Evolutionary conservation across 2,888 invertebrate genomes (phyloP), one percentile per base, ranked within the genome.

Genomic region (Argynnis bischoffii): DNA sequence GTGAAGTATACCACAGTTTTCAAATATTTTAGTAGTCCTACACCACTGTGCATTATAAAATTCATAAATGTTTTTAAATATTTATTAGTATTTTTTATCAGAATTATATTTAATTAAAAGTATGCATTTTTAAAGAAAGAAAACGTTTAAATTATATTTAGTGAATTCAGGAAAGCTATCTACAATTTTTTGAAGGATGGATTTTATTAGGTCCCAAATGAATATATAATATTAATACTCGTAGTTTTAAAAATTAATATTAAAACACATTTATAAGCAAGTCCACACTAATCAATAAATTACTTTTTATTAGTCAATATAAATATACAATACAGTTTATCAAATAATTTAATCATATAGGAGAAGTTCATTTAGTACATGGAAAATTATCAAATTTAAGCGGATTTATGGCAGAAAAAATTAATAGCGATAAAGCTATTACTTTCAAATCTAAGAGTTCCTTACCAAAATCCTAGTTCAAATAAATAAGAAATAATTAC

Each of bases 1-100:
- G 73, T 70, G 67, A 70, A 63, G 63, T 70, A 61, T 55, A 72
- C 60, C 66, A 51, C 66, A 60, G 64, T 64, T 67, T 70, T 47
- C 21, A 55, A 63, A 54, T 56, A 63, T 56, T 51, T 47, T 46
- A 26, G 51, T 60, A 18, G 31, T 15, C 18, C 47, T 26, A n/a
- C 14, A 56, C 0, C 35, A 5, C 18, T 35, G 8, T 5, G 11
- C 11, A 26, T 26, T 26, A 0, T 26, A 26, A 5, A 26, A 26
- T 26, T 26, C 4, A 4, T 4, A 26, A 26, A 26, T 4, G 26
- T 26, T 26, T 26, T 26, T 26, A 26, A 26, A 26, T 26, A 26
- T 26, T 26, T 26, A 26, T 26, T 5, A 3, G 11, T 41, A 41
- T 41, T 41, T n/a, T 41, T 41, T 41, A 41, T 41, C 35, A 2